A percentile compares a stretch with the other conserved stretches of the same genome.
These are phyloP conservation scores for Theretra japonica DNA, from an alignment of 2,888 invertebrate species.

Conservation along the genomic window DNA sequence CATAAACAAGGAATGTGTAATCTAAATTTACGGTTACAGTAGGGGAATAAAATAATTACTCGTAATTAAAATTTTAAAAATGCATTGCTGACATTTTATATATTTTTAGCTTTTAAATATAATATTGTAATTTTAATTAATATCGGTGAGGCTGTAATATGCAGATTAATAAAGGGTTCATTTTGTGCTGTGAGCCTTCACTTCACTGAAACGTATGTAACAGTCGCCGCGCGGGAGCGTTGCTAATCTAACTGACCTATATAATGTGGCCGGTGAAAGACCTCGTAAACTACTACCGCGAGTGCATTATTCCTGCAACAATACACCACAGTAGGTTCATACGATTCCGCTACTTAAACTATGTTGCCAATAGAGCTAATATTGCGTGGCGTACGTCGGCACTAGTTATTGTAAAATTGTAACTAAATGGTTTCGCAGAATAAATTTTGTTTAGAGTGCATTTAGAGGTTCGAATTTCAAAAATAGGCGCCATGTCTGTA, in stretches of 20 bases:
- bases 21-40: too few species aligned
- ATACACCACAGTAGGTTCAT: conserved; percentile 58
- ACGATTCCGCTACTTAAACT: conserved; percentile 65
- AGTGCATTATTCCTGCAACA: conserved; percentile 80
- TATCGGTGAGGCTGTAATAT: background rate
- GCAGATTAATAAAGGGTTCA: background rate
- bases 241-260: conserved; percentile 84
- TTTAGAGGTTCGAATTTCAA: conserved; percentile 70
- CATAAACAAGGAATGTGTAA: too few species aligned
- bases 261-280: conserved; percentile 81
- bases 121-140: background rate
- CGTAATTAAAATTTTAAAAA: too few species aligned
- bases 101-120: background rate
- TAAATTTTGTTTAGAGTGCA: conserved; percentile 70
- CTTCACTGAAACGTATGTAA: background rate
- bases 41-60: too few species aligned
- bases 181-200: background rate
- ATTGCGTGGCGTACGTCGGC: conserved; percentile 46
- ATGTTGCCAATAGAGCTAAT: conserved; percentile 55
- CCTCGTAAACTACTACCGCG: conserved; percentile 80
- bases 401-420: conserved; percentile 33
- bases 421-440: conserved; percentile 67
- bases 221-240: conserved; percentile 55
- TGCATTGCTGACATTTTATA: background rate
- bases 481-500: conserved; percentile 50